Evolutionary conservation across 2,113 vertebrate species (phyloP).

Genomic region (Ictalurus furcatus): DNA sequence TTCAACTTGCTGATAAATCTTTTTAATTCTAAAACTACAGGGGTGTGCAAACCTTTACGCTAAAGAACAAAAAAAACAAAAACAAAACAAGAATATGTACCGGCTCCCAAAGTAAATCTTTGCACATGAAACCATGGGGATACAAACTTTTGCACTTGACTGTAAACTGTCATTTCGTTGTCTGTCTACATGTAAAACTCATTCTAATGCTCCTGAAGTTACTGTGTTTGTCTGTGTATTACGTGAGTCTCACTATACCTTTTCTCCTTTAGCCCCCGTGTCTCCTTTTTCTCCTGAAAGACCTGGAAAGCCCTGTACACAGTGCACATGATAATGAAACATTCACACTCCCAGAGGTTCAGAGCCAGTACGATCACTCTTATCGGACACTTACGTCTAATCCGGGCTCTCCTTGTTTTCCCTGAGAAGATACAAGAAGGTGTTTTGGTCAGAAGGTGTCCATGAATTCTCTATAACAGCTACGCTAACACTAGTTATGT

Average conservation of each 20-base stretch:
- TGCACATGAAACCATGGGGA: not conserved
- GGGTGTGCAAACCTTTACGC: not conserved
- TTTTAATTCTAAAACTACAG: no score
- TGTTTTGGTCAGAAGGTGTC: not conserved
- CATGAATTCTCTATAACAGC: not conserved
- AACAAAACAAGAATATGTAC: no score
- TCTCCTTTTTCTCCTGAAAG: conserved; percentile 56
- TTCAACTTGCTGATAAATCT: no score
- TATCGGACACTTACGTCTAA: conserved; percentile 56
- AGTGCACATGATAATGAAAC: not conserved
- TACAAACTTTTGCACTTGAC: not conserved
- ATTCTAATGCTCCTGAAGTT: not conserved
- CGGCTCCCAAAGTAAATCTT: no score
- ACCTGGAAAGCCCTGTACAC: conserved; percentile 56
- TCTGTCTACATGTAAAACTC: not conserved
- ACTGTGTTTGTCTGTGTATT: not conserved
- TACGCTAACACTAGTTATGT: not conserved
- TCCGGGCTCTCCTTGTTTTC: conserved; percentile 56
- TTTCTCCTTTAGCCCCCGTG: conserved; percentile 52
- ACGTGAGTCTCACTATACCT: conserved; percentile 25
- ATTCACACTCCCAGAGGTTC: not conserved
- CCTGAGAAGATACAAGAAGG: conserved; percentile 43
- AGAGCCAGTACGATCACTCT: not conserved
- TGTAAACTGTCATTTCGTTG: no score
- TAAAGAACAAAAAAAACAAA: no score